These are phyloP conservation scores for Hyaena hyaena DNA, from an alignment of 2,113 vertebrate species.

Conservation along the genomic window DNA sequence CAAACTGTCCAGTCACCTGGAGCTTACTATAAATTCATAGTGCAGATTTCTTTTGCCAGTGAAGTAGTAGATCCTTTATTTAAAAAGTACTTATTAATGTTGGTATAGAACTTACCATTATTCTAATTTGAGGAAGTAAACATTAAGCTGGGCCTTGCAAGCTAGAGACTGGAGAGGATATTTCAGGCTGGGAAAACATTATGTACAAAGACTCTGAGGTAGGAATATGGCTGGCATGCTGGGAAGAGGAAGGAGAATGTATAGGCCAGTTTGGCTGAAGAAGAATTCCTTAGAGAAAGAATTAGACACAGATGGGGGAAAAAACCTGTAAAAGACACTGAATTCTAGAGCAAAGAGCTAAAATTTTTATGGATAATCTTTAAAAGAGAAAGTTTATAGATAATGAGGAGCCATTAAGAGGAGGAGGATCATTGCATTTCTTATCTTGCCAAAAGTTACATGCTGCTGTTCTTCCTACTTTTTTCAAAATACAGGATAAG, in stretches of 20 bases:
- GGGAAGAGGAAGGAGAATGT: not conserved
- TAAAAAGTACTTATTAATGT: slow-evolving; percentile 42
- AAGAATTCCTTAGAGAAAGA: slow-evolving; percentile 25
- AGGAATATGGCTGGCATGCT: not conserved
- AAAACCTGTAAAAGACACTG: not conserved
- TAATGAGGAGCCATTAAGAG: not conserved
- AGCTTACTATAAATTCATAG: slow-evolving; percentile 16
- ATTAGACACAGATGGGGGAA: not conserved
- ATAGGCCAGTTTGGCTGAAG: not conserved
- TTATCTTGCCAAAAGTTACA: not conserved
- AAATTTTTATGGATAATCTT: slow-evolving; percentile 30
- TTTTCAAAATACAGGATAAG: slow-evolving; percentile 35
- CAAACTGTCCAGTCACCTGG: slow-evolving; percentile 24
- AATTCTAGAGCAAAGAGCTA: not conserved
- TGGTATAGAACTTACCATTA: slow-evolving; percentile 7
- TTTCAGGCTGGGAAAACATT: not conserved
- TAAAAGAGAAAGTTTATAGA: slow-evolving; percentile 31
- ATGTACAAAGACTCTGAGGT: not conserved
- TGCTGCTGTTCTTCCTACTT: not conserved
- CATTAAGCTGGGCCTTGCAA: slow-evolving; percentile 21
- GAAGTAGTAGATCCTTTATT: slow-evolving; percentile 32
- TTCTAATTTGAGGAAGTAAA: slow-evolving; percentile 48
- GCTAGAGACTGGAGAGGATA: not conserved
- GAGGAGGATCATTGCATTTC: not conserved
- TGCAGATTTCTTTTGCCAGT: not conserved